phyloP scores from a whole-genome alignment of 2,113 vertebrate species.

The Triplophysa rosa region DNA sequence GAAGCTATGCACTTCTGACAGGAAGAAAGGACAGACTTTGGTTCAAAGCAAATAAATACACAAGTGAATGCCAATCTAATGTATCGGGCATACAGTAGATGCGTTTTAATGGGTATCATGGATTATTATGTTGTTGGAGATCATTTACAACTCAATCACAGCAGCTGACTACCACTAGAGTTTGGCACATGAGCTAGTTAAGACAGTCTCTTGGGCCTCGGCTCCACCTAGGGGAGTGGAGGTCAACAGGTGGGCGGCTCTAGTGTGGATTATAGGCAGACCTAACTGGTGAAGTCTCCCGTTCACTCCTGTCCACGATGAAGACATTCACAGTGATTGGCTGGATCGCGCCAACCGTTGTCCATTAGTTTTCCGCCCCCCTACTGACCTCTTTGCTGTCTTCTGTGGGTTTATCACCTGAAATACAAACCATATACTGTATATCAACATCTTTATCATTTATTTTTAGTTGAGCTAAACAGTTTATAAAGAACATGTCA shows the following conservation, averaged over 20 bases:
- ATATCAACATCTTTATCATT: background rate
- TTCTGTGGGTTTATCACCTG: conserved; percentile 52
- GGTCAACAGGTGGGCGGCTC: conserved; percentile 50
- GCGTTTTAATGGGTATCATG: conserved; percentile 34
- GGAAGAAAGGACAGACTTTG: conserved; percentile 47
- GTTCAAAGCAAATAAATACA: conserved; percentile 50
- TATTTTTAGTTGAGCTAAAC: too few relatives aligned
- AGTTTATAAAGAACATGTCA: too few relatives aligned
- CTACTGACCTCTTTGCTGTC: conserved; percentile 48
- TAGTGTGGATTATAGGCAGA: conserved; percentile 50
- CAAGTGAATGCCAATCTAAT: conserved; percentile 3
- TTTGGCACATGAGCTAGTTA: conserved; percentile 61
- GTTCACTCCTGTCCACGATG: conserved; percentile 49
- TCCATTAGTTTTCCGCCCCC: conserved; percentile 52
- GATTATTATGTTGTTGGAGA: conserved; percentile 32
- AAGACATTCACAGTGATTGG: conserved; percentile 62
- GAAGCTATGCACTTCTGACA: background rate
- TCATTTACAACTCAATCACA: conserved; percentile 53
- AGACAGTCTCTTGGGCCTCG: conserved; percentile 56
- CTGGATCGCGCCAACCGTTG: conserved; percentile 47
- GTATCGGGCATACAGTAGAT: conserved; percentile 28
- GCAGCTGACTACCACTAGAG: conserved; percentile 62
- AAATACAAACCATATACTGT: conserved; percentile 20
- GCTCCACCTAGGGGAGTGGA: conserved; percentile 55
- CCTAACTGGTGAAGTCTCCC: conserved; percentile 49